Conservation (phyloP, 2,888 invertebrate genomes). For the Amiota mariae region DNA sequence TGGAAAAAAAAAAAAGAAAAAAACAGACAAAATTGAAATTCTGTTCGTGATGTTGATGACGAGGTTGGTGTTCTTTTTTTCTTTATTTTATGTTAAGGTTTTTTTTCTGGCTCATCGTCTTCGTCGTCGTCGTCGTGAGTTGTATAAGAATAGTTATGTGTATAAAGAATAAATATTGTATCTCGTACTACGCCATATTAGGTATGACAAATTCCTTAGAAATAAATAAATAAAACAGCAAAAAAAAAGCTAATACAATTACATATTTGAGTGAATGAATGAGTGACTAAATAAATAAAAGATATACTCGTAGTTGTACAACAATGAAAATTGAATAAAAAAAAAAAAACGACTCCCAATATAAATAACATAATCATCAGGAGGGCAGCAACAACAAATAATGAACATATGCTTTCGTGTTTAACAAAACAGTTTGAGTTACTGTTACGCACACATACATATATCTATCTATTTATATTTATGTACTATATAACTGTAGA, state of each 20-base stretch:
- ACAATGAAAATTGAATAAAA: background rate
- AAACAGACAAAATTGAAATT: background rate
- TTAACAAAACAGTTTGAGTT: background rate
- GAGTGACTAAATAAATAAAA: constrained; percentile 18
- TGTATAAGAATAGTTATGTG: background rate
- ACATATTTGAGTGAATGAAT: background rate
- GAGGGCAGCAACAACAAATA: background rate
- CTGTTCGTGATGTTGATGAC: background rate
- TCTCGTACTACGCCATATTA: background rate
- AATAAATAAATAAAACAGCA: no score
- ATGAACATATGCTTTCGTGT: constrained; percentile 1
- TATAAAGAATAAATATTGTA: constrained; percentile 3
- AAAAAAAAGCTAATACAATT: constrained; percentile 22
- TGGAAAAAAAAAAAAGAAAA: background rate
- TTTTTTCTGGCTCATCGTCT: background rate
- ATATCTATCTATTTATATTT: background rate
- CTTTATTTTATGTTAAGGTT: background rate
- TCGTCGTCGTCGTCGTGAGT: background rate
- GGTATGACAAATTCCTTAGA: background rate
- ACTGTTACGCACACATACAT: background rate
- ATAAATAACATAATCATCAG: background rate
- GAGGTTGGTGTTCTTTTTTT: no score
- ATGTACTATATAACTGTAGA: no score
- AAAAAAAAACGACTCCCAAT: background rate
- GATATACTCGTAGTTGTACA: background rate